Base-by-base conservation (phyloP, 2,888 invertebrate species). In the Chironomus tentans region DNA sequence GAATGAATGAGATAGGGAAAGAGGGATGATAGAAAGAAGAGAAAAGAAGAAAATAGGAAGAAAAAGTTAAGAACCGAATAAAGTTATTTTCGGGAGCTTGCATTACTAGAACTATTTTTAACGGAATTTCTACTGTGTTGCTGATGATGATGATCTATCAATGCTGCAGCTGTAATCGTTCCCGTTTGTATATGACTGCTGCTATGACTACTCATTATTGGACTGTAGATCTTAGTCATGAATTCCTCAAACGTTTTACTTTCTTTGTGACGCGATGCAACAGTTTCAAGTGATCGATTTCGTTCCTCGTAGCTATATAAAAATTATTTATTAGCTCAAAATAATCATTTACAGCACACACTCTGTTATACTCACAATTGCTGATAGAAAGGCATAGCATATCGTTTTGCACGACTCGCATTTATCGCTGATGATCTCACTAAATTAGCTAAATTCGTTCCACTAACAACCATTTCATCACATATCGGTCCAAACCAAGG, bases 401-500 rank as follows among this genome's bases (percentile, higher is more conserved):
- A 92, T 78, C 98, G 89, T 82, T 96, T 95, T 0, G 94, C 92
- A 78, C 97, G 89, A 79, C 97, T 97, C 75, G 97, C 98, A 82
- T 93, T 92, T 78, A 96, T 88, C 73, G 96, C 97, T 38, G 97
- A 95, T 73, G 93, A 91, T 76, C 95, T 86, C 13, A 98, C 93
- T 76, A 98, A 86, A 69, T 93, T 92, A 28, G 98, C 94, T 79
- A 96, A 80, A 80, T 87, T 85, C 13, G 83, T 80, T 78, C 86
- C 85, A 78, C 87, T 86, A 21, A 88, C 83, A 24, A 88, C 83
- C 79, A 94, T 92, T 84, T 98, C 98, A 83, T 97, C 94, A 85
- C 95, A 97, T 78, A 99, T 85, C 3, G 98, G 97, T 0, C 98
- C 98, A 86, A 98, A 98, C 84, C 91, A 92, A n/a, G 93, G 92